phyloP scores from a whole-genome alignment of 2,888 invertebrate genomes.

The Lycocerus yunnanus region DNA sequence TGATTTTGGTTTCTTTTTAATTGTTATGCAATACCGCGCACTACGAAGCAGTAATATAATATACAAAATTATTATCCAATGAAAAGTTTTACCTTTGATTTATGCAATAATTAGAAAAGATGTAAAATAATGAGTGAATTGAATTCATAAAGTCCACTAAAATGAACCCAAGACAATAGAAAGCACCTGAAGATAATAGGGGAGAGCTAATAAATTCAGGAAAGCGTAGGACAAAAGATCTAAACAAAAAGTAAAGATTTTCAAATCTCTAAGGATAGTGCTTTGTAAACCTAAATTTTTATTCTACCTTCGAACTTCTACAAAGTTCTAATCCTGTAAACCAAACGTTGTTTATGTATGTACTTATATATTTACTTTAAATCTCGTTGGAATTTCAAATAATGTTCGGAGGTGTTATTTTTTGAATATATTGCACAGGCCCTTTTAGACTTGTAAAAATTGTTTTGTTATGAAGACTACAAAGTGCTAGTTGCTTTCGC shows the following conservation, averaged over 20 bases:
- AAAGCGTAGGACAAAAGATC: constrained; percentile 16
- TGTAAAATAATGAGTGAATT: constrained; percentile 1
- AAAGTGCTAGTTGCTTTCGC: background rate
- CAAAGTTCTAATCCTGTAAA: constrained; percentile 44
- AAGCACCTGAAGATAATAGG: constrained; percentile 25
- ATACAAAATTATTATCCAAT: background rate
- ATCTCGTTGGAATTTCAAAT: constrained; percentile 44
- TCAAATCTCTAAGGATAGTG: constrained; percentile 26
- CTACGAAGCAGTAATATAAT: too few relatives aligned
- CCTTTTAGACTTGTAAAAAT: constrained; percentile 26
- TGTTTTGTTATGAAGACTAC: constrained; percentile 17
- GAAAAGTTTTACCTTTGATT: background rate
- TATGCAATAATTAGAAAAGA: background rate
- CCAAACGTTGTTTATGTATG: constrained; percentile 43
- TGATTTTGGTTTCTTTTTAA: background rate
- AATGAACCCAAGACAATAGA: constrained; percentile 20
- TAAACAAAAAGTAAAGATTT: constrained; percentile 23
- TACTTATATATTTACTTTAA: constrained; percentile 42
- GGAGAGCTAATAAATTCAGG: constrained; percentile 22
- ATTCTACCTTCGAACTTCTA: constrained; percentile 36
- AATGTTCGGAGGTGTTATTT: constrained; percentile 33
- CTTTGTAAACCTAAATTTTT: constrained; percentile 40
- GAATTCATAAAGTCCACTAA: constrained; percentile 15
- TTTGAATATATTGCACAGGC: constrained; percentile 30
- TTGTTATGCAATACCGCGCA: background rate